Conservation (phyloP, 2,888 invertebrate genomes). For the Thyatira batis region DNA sequence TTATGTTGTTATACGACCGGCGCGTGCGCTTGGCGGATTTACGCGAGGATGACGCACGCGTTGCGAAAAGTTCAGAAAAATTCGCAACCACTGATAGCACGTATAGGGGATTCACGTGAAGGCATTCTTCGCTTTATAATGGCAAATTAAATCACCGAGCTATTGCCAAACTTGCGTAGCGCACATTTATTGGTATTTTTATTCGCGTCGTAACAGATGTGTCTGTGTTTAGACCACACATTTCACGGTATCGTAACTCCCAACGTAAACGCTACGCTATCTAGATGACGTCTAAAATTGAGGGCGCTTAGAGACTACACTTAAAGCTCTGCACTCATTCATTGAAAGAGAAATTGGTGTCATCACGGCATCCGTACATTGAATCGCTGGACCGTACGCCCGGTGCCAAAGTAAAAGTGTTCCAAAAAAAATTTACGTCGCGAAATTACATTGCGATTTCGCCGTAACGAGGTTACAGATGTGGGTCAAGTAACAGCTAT, state of each 20-base stretch:
- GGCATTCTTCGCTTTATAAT: conserved; percentile 19
- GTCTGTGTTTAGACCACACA: background rate
- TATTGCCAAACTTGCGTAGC: background rate
- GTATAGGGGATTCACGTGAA: conserved; percentile 37
- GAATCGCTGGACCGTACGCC: conserved; percentile 57
- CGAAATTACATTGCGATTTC: conserved; percentile 82
- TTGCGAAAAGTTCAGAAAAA: conserved; percentile 57
- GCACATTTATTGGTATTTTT: too few species aligned
- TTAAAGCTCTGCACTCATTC: conserved; percentile 49
- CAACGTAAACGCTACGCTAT: background rate
- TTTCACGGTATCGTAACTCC: background rate
- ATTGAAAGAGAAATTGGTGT: conserved; percentile 81
- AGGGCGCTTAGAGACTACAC: conserved; percentile 32
- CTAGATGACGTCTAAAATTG: conserved; percentile 23
- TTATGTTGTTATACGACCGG: conserved; percentile 44
- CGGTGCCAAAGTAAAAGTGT: conserved; percentile 79
- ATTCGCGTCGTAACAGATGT: background rate
- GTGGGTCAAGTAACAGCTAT: conserved; percentile 80
- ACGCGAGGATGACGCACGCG: conserved; percentile 53
- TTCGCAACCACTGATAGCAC: conserved; percentile 33
- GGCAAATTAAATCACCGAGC: conserved; percentile 12
- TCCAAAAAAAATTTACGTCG: conserved; percentile 78
- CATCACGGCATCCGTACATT: conserved; percentile 65
- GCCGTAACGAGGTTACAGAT: conserved; percentile 75
- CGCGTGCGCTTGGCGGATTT: conserved; percentile 51